Percentiles rank a stretch among this genome's conserved stretches.
Evolutionary conservation across 2,113 vertebrate species (phyloP).

Genomic region (Callaeas wilsoni): DNA sequence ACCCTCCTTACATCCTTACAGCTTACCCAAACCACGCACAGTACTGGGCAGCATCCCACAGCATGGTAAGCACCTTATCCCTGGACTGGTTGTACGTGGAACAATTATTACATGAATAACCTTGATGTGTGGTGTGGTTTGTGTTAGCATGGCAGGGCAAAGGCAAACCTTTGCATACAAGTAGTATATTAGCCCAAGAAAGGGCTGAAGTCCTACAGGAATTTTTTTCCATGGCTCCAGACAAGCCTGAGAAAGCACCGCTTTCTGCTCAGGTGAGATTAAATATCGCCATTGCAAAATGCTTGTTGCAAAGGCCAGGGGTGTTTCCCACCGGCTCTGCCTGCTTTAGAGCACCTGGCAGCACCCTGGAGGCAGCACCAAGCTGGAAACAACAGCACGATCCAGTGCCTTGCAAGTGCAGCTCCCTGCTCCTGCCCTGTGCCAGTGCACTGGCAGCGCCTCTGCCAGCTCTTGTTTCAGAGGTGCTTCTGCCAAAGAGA

Average conservation of each 20-base stretch:
- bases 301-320: neutral
- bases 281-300: no score
- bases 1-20: neutral
- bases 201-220: neutral
- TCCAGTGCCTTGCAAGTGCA: neutral
- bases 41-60: neutral
- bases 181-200: neutral
- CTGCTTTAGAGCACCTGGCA: neutral
- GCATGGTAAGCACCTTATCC: neutral
- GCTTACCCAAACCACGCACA: neutral
- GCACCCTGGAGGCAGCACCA: neutral
- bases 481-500: neutral
- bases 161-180: neutral
- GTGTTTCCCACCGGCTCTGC: neutral
- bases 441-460: no score
- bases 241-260: neutral
- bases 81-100: neutral
- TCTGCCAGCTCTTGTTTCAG: neutral
- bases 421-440: neutral
- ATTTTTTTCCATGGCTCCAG: neutral
- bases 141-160: neutral
- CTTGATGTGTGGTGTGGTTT: neutral
- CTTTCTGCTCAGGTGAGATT: neutral
- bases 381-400: neutral
- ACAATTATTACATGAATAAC: neutral